Base-by-base conservation (phyloP, 2,797 vertebrate genomes). In the Melanotaenia trifasciata region DNA sequence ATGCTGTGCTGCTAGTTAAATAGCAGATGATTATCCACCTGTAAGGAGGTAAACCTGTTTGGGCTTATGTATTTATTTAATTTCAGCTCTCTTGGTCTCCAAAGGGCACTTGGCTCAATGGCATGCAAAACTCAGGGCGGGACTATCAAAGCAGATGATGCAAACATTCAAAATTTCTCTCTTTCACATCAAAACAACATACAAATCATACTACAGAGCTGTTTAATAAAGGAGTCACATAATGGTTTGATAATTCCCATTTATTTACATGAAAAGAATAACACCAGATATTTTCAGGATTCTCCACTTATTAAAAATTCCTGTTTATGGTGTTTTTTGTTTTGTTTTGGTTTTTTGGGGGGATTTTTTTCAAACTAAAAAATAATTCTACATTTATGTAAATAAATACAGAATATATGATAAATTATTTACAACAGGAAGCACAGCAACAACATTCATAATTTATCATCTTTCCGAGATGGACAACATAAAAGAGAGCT, bases 1-100 rank as follows among this genome's bases (percentile, higher is more conserved):
- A 76, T 50, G 35, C 74, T 71, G 68, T 1, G 1, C 64, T 63
- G 72, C 86, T 91, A 84, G 91, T 89, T 85, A 79, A 86, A 87
- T 79, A 85, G 1, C 73, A 70, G 51, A 72, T 70, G 74, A 88
- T 35, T 83, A 80, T 80, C 76, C 80, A 86, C 81, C 74, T 88
- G 83, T 85, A 74, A 71, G 16, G 74, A 75, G 77, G 73, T 81
- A 54, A 78, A 85, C 62, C 67, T 69, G 80, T 85, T 78, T 58
- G 47, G 67, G 24, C 33, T 32, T n/a, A 69, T 67, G 78, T 5
- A 18, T 45, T 47, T n/a, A 20, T n/a, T 47, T 47, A 14, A 47
- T 1, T 18, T 45, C 18, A 45, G 43, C 43, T 45, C 43, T 47
- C 18, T n/a, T 47, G 6, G 18, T 47, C 45, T 20, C 20, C 45